Evolutionary conservation across 2,113 vertebrate genomes (phyloP).

Genomic region (Polypterus senegalus): DNA sequence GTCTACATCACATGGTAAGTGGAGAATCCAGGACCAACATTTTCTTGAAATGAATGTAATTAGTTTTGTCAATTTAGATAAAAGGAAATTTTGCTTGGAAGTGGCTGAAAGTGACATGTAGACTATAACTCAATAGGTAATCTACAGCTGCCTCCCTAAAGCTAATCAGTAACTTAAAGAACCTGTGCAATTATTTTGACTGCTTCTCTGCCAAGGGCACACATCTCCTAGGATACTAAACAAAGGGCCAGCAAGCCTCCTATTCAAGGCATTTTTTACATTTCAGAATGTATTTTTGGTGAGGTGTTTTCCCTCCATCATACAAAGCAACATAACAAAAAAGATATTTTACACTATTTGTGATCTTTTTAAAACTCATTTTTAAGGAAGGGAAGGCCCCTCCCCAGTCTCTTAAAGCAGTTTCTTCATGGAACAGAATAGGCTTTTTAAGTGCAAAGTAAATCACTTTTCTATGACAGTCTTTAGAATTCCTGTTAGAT

Average conservation of each 20-base stretch:
- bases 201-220: background rate
- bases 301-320: slow-evolving; percentile 1
- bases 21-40: slow-evolving; percentile 2
- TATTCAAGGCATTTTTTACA: slow-evolving; percentile 6
- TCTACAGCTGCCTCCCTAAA: background rate
- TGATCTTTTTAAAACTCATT: background rate
- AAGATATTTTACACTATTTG: slow-evolving; percentile 2
- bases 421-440: too few relatives aligned
- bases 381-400: too few relatives aligned
- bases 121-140: slow-evolving; percentile 7
- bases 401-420: too few relatives aligned
- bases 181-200: background rate
- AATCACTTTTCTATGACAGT: too few relatives aligned
- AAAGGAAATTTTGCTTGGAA: background rate
- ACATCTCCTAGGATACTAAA: background rate
- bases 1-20: background rate
- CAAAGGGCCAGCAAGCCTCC: slow-evolving; percentile 6
- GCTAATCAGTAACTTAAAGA: background rate
- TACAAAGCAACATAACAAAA: background rate
- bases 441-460: too few relatives aligned
- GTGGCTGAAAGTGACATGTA: slow-evolving; percentile 5
- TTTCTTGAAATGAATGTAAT: slow-evolving; percentile 6
- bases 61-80: slow-evolving; percentile 3
- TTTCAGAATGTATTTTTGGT: slow-evolving; percentile 2
- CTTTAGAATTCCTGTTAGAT: too few relatives aligned